Evolutionary conservation across 2,113 vertebrate species (phyloP), one percentile per base, ranked within the genome.

Genomic region (Speoplatyrhinus poulsoni): DNA sequence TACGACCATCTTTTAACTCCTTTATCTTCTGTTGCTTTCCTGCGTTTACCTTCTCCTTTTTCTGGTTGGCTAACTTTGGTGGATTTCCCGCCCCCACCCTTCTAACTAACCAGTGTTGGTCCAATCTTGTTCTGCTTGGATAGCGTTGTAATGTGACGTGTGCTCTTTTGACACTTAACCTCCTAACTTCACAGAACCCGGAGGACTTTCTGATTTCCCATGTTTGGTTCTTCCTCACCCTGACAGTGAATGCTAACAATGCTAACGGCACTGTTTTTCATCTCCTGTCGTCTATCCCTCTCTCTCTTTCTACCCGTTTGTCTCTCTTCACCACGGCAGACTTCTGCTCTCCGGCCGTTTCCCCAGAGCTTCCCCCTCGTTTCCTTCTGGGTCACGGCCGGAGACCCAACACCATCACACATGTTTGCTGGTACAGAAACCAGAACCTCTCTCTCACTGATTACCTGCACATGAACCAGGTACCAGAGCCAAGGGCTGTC

Each of bases 371-470:
- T 70, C 94, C 94, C 89, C 95, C 94, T 91, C 93, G 94, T 68
- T 96, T 93, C 88, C 95, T 95, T 79, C 93, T 96, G 66, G 93
- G 95, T 91, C 95, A 94, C 93, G 92, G 90, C 79, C 95, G 95
- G 84, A 92, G 94, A 86, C 95, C 95, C 79, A 97, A 96, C 92
- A 96, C 95, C 89, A 93, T 96, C 93, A 97, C 95, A 73, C 96
- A 97, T 59, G 95, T 97, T 90, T 96, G 95, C 89, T 98, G 95
- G 95, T 96, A 96, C 89, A 93, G 95, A 87, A 96, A 94, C 91
- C 96, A 96, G 92, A 96, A 94, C 90, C 94, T 96, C 11, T 96
- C 95, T 75, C 93, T 96, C 88, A 90, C 88, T 86, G 95, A 96
- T 93, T 96, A 96, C 88, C 90, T 96, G 84, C 95, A 90, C 91